Base-by-base conservation (phyloP, 2,113 vertebrate species). In the Monopterus albus region DNA sequence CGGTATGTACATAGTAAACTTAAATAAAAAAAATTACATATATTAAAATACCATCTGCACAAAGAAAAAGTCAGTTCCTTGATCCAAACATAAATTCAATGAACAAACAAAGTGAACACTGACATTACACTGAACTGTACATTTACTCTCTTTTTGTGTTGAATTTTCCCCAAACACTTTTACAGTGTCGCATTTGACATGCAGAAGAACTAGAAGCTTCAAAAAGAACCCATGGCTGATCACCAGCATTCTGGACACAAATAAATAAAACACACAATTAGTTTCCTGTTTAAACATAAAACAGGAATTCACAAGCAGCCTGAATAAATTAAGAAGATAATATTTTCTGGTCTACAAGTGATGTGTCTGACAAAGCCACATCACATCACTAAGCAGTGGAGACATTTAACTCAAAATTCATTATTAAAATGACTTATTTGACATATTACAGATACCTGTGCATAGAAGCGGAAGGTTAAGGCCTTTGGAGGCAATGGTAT, bases 41-140 rank as follows among this genome's bases (percentile, higher is more conserved):
- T 96, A 98, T 97, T 96, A 97, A 98, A 97, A 96, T 96, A 95
- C 94, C 93, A 95, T 96, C 92, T 95, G 95, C 93, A 97, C 95
- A 94, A 92, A 68, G 92, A 94, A 95, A 92, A 59, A 50, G 39
- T 89, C 90, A 91, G 94, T 94, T 94, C 92, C 93, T 93, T 91
- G 94, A 91, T 72, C 65, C 65, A 60, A 82, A 78, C 92, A 87
- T 47, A 88, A 93, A 92, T 88, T 78, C 46, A 89, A 88, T 78
- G 62, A 56, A 83, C 78, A 81, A 88, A 85, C 82, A 89, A 92
- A 90, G 91, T 84, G 89, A 94, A 95, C 94, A 85, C 51, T 70
- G 70, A 86, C 76, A 57, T 78, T 60, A 87, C 86, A 89, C 43
- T 39, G 46, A 80, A 61, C 66, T 80, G 68, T 83, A 88, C 81